These are phyloP conservation scores for Apolygus lucorum DNA, from an alignment of 1,140 invertebrate species.

Conservation along the genomic window DNA sequence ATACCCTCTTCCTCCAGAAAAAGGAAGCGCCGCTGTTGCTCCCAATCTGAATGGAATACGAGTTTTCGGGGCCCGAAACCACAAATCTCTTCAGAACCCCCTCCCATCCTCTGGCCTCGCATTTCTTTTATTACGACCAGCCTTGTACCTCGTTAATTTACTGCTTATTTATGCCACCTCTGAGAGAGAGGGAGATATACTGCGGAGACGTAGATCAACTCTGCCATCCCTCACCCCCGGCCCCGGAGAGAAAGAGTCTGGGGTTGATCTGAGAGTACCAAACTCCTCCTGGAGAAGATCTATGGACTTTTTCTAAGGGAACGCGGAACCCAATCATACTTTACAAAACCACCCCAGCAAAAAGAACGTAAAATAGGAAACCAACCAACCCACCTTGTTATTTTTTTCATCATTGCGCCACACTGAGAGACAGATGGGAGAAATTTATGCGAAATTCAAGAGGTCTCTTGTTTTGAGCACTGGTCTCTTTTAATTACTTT, in stretches of 20 bases:
- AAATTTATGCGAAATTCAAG: too few relatives aligned
- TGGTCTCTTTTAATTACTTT: too few relatives aligned
- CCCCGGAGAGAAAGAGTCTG: too few relatives aligned
- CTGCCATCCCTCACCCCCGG: neutral
- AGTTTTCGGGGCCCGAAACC: neutral
- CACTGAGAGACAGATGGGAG: too few relatives aligned
- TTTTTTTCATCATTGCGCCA: too few relatives aligned
- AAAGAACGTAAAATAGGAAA: too few relatives aligned
- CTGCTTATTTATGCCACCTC: conserved; percentile 19
- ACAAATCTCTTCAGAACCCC: neutral
- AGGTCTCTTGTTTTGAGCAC: too few relatives aligned
- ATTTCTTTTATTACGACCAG: conserved; percentile 10
- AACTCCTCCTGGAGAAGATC: neutral
- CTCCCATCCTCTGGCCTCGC: neutral
- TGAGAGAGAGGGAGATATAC: conserved; percentile 5
- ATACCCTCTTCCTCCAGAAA: neutral
- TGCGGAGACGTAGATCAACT: conserved; percentile 10
- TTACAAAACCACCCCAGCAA: neutral
- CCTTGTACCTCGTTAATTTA: conserved; percentile 16
- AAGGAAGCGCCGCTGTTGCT: neutral
- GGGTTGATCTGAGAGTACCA: conserved; percentile 7
- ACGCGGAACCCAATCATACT: neutral
- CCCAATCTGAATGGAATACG: neutral
- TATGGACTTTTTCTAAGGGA: neutral
- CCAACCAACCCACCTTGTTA: too few relatives aligned